phyloP scores from a whole-genome alignment of 2,797 vertebrate genomes.

The Acipenser ruthenus region DNA sequence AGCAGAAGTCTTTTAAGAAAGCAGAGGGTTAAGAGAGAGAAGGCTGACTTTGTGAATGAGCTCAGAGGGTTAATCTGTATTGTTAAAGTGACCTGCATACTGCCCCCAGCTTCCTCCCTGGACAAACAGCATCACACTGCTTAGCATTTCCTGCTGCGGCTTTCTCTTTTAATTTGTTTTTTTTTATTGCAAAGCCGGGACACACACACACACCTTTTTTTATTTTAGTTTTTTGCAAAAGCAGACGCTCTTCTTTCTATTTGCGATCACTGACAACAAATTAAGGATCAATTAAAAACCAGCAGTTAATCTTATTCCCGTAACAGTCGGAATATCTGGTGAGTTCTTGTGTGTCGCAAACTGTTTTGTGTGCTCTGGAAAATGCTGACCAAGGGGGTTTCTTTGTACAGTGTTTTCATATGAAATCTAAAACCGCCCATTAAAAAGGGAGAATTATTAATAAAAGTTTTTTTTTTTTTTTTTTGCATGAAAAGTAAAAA shows the following conservation, averaged over 20 bases:
- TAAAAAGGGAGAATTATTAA: no score
- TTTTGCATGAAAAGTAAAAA: no score
- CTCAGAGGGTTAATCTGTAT: slow-evolving; percentile 15
- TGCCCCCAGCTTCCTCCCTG: slow-evolving; percentile 18
- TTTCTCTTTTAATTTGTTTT: slow-evolving; percentile 18
- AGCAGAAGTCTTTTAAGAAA: neutral
- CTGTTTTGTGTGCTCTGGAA: neutral
- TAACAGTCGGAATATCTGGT: slow-evolving; percentile 3
- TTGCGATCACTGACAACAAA: neutral
- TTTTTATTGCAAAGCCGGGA: neutral
- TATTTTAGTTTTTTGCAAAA: slow-evolving; percentile 11
- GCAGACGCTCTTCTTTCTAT: neutral
- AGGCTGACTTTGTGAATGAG: neutral
- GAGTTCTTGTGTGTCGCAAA: slow-evolving; percentile 6
- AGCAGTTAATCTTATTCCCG: no score
- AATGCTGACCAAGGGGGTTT: neutral
- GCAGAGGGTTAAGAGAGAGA: neutral
- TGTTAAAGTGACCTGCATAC: slow-evolving; percentile 10
- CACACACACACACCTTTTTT: neutral
- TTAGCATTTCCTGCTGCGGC: slow-evolving; percentile 14
- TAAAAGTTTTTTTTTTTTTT: no score
- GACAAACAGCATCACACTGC: slow-evolving; percentile 12
- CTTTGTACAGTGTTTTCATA: neutral
- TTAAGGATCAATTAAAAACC: no score
- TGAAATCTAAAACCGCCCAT: no score